Evolutionary conservation across 2,113 vertebrate species (phyloP), one percentile per base, ranked within the genome.

Genomic region (Epinephelus lanceolatus): DNA sequence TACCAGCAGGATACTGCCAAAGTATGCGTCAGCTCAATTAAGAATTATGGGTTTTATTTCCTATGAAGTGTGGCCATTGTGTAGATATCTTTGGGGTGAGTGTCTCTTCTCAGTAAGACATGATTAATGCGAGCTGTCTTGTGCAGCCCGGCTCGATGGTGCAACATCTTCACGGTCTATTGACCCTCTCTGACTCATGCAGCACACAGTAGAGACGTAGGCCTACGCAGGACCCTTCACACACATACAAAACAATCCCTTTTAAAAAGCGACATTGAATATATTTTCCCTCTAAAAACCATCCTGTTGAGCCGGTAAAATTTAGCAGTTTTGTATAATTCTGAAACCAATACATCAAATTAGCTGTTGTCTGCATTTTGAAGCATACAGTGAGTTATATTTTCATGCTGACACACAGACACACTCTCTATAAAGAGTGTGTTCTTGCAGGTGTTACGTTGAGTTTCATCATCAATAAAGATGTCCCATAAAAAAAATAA

Each of bases 101-200:
- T 91, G 91, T 85, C 84, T 59, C 86, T 86, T 83, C 63, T 87
- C 17, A 81, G 78, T 33, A 79, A 74, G 74, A 30, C 25, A 76
- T 94, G 92, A 93, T 94, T 83, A 91, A 94, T 94, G 93, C 82
- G 68, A n/a, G 72, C 78, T 91, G 83, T 89, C 70, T 84, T 87
- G 69, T 71, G 76, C 30, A 81, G 85, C 83, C 63, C 18, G 49
- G 76, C 49, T 86, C 76, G 72, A 86, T 90, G 87, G 88, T 87
- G 89, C 78, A 94, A 92, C 86, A 81, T 67, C 83, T 86, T 69
- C 83, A 92, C 23, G 89, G 89, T 93, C 92, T 86, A 89, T 92
- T 93, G 89, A 89, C 76, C 83, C 12, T 88, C 87, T 93, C 88
- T 95, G 93, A 93, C 85, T 94, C 92, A 91, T 93, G 88, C 71